Evolutionary conservation across 2,113 vertebrate genomes (phyloP), one percentile per base, ranked within the genome.

Genomic region (Eubucco bourcierii): DNA sequence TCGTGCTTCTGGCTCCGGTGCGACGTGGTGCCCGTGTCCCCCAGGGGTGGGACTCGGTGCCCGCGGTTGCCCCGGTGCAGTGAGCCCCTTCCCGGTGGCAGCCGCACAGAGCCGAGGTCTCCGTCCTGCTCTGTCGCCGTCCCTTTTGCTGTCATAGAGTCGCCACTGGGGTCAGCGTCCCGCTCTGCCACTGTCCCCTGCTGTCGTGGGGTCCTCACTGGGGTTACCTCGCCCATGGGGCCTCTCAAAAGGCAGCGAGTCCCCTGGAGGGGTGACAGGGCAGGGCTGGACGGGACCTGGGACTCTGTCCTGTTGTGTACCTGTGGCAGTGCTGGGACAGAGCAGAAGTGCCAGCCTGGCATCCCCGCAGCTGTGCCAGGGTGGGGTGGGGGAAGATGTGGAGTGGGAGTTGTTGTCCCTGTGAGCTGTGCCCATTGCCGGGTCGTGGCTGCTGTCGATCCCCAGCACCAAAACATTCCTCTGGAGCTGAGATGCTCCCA

Each of bases 1-100:
- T 8, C 8, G 13, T 3, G 29, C 10, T 19, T 0, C 10, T 7
- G 29, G 66, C 20, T 6, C 29, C 76, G 33, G 52, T 11, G 31
- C 34, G 34, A 53, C 53, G 64, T 20, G 82, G 14, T 7, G 88
- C 59, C 50, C 18, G 33, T 4, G 53, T 1, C 53, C 47, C 64
- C 8, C 7, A 12, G 12, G 20, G 15, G 1, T 4, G 74, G 55
- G 33, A 5, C 21, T 23, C 1, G 7, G 1, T 6, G 9, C 0
- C 11, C 23, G 56, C 6, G 3, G 8, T 23, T 80, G 9, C 27
- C 24, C 24, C 1, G 55, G 52, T 5, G 9, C 37, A 1, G 34
- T 2, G 41, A 44, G 41, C 29, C 67, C 84, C 59, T 10, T n/a
- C 18, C 46, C 8, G 55, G 44, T 19, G 80, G 8, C 64, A 27